Base-by-base conservation (phyloP, 2,797 vertebrate genomes). In the Onychomys torridus region DNA sequence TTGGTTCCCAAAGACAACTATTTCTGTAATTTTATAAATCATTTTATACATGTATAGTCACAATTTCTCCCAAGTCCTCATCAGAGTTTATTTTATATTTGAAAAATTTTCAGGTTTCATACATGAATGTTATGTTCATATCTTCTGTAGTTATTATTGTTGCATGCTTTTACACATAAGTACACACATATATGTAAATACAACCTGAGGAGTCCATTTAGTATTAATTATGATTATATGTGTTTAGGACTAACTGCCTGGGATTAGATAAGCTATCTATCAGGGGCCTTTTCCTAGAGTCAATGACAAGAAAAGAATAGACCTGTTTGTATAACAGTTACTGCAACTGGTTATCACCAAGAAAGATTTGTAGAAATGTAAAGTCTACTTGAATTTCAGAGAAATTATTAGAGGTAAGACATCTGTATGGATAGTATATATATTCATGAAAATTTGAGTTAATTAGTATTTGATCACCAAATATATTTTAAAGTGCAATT, bases 1-100 rank as follows among this genome's bases (percentile, higher is more conserved):
- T 59, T 91, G 37, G 6, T 78, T 90, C 14, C 25, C 59, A 81
- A 95, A 76, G 75, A 55, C n/a, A 90, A 12, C 8, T 14, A 23
- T 29, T 73, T 96, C 55, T 40, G 43, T 69, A 65, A 94, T 77
- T 89, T 29, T 90, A 6, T 49, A 94, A 93, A 69, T 85, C 75
- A 61, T 4, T 29, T 40, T 65, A 32, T 65, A 32, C 61, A 37
- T 43, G 43, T 32, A 19, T 43, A 37, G 71, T 37, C 29, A 69
- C 79, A 52, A 67, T 67, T 82, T 79, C 0, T 34, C 23, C 32
- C 16, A 90, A 76, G 10, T 82, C 34, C 12, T 86, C n/a, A 34
- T 89, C 84, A 87, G 52, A 17, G 46, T 37, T 67, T 49, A 21
- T 49, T 52, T 69, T 11, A 27, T 37, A 86, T 27, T 86, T 69